Evolutionary conservation across 2,797 vertebrate species (phyloP).

Genomic region (Alectoris magna): DNA sequence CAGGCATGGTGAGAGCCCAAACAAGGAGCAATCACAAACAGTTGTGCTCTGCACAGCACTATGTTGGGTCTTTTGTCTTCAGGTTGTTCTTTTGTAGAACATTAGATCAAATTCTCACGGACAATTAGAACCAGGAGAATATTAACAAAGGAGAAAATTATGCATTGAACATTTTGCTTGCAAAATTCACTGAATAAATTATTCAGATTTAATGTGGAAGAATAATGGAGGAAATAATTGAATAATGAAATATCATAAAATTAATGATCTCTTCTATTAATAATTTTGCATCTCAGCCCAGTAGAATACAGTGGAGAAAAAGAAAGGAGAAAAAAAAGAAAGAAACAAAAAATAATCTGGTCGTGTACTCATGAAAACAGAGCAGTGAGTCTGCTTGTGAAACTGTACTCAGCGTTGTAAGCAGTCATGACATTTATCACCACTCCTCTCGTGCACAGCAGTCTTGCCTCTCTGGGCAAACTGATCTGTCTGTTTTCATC

Average conservation of each 20-base stretch:
- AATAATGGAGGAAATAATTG: constrained; percentile 73
- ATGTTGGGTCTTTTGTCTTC: neutral
- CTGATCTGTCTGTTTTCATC: too few relatives aligned
- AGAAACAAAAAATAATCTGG: neutral
- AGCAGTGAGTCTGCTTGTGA: neutral
- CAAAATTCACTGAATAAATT: constrained; percentile 75
- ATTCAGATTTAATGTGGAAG: constrained; percentile 69
- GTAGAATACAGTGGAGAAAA: neutral
- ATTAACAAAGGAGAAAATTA: constrained; percentile 71
- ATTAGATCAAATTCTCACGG: constrained; percentile 55
- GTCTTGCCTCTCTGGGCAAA: neutral
- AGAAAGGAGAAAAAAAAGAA: neutral
- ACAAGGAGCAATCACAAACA: neutral
- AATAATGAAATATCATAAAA: constrained; percentile 69
- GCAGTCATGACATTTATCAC: neutral
- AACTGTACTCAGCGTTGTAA: neutral
- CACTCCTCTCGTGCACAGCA: neutral
- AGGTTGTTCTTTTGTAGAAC: constrained; percentile 11
- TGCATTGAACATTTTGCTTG: constrained; percentile 68
- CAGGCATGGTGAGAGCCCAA: neutral
- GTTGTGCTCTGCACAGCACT: neutral
- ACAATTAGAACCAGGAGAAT: constrained; percentile 58
- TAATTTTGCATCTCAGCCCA: constrained; percentile 43
- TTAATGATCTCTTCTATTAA: constrained; percentile 62
- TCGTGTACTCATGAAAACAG: neutral